Base-by-base conservation (phyloP, 2,113 vertebrate species). In the Heloderma charlesbogerti region DNA sequence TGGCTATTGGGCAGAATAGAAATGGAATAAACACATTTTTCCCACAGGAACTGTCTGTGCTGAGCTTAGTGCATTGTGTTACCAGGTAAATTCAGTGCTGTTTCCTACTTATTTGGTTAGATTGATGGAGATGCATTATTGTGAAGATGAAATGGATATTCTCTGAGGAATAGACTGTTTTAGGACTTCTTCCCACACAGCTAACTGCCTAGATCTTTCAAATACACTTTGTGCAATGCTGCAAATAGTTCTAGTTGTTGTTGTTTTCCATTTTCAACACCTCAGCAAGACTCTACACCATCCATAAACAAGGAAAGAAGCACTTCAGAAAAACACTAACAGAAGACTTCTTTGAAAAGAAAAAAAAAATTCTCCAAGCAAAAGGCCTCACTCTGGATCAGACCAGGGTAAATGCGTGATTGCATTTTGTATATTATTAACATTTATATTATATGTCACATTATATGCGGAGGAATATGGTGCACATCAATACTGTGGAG, bases 291-390 rank as follows among this genome's bases (percentile, higher is more conserved):
- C 34, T 37, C 54, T 22, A n/a, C 7, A 34, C 8, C 16, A 18
- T 34, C 81, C 6, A 69, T 34, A 25, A 63, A 66, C 5, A 66
- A 43, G 22, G 82, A 22, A 84, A 1, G 7, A 2, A 43, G 4
- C 12, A 1, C 3, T 45, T 29, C 40, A 84, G 13, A 18, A 85
- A 85, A 84, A 10, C 12, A 43, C 83, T 13, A 45, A 67, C 40
- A 69, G 25, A 45, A 48, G 25, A 27, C 43, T 67, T 1, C 82
- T 40, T 6, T 86, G 88, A 60, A 22, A 15, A 66, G 60, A 74
- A 89, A 60, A 2, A 8, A 92, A 7, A n/a, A 88, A 67, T 89
- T 18, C 86, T 82, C 22, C 74, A 91, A 89, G 84, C 25, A 89
- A 8, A 20, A 1, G 89, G 25, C 1, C 8, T 88, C 84, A 54